These are phyloP conservation scores for Apamea monoglypha DNA, from an alignment of 2,888 invertebrate species.

Conservation along the genomic window DNA sequence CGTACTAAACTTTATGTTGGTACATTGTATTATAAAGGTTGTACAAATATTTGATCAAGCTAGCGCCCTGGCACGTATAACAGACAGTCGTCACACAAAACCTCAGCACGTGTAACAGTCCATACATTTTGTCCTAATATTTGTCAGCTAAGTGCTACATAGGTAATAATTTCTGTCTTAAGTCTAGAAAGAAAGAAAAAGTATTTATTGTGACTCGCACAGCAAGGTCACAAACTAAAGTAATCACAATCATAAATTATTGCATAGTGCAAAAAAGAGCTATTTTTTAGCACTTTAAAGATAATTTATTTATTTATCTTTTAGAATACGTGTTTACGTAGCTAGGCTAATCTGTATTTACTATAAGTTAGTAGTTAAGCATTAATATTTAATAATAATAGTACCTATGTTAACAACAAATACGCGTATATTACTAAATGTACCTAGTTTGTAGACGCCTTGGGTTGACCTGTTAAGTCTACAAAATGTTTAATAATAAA, in stretches of 20 bases:
- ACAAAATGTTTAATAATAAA: too few species aligned
- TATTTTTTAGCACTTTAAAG: too few species aligned
- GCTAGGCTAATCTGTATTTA: too few species aligned
- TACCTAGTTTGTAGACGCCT: too few species aligned
- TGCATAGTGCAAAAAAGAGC: too few species aligned
- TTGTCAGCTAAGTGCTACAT: not conserved
- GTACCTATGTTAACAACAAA: too few species aligned
- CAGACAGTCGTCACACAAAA: not conserved
- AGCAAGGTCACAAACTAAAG: not conserved
- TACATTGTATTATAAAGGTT: not conserved
- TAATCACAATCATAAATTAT: not conserved
- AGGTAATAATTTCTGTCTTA: not conserved
- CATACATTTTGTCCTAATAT: not conserved
- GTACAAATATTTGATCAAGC: constrained; percentile 16
- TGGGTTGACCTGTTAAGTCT: too few species aligned
- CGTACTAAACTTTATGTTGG: not conserved
- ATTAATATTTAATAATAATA: too few species aligned
- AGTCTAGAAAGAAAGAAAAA: not conserved
- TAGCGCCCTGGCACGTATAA: not conserved
- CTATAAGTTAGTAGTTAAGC: too few species aligned
- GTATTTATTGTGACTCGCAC: not conserved
- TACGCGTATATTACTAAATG: too few species aligned
- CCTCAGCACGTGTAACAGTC: not conserved
- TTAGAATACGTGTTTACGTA: too few species aligned
- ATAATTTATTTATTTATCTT: too few species aligned